Evolutionary conservation across 23 tunicate genomes (phyloP), one percentile per base, ranked within the genome.

Genomic region (Botrylloides violaceus): DNA sequence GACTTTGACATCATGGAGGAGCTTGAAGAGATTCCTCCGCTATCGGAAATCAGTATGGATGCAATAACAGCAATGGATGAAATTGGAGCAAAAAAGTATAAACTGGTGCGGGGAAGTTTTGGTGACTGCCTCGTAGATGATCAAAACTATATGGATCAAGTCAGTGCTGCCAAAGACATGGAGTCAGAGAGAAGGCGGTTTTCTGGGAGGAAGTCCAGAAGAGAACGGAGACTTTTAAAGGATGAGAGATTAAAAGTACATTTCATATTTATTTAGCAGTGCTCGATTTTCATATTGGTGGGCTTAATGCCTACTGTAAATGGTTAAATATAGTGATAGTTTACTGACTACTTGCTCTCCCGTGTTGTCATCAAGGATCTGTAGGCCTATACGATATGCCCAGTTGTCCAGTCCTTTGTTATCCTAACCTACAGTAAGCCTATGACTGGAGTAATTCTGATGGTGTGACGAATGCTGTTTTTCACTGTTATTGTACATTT

Each of bases 161-260:
- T 76, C 30, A 80, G 76, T 26, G 73, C 61, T 4, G 85, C 80
- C 15, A 83, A 83, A 57, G 97, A 71, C 19, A 57, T 90, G 26
- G 90, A 83, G 60, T 31, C 49, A 28, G 97, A 90, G 65, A 90
- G 83, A 30, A 73, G 63, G n/a, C 78, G 78, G 70, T 84, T 90
- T 82, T 74, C 97, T 29, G 97, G 97, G 12, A 83, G 86, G 66
- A 79, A 83, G 43, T 83, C 90, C n/a, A 66, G 97, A 32, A 66
- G 97, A 19, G 86, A 90, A 64, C 63, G 97, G 22, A 74, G 89
- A 53, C 61, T 77, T 18, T 32, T 83, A 36, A 83, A 78, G 70
- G 97, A 90, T 75, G 70, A 77, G 38, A 34, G 82, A 62, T 50
- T 90, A 27, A 90, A 75, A 66, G 97, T 90, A 20, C 9, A 50